Base-by-base conservation (phyloP, 2,113 vertebrate genomes). In the Rhagologus leucostigma region DNA sequence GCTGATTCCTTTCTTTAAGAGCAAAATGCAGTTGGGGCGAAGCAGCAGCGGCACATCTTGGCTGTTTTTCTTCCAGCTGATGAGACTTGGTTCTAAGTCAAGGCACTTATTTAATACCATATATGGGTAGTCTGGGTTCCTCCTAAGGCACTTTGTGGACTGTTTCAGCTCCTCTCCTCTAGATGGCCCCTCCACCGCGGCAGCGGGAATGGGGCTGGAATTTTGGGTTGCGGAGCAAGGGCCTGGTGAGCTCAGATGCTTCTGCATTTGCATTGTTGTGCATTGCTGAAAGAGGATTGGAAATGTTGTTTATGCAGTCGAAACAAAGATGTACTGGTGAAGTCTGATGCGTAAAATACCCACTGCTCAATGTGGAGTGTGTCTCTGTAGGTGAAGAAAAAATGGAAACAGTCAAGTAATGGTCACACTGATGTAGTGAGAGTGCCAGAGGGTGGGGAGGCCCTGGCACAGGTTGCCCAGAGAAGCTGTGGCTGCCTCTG, bases 161-260 rank as follows among this genome's bases (percentile, higher is more conserved):
- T 60, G 64, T 63, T 95, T 75, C 96, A 91, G 93, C 91, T 95
- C 81, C 19, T 93, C 89, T 96, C 96, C 96, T 97, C 96, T 97
- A 97, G 96, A 49, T 97, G 96, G 96, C 96, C 93, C 93, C 96
- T 95, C 88, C 71, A 59, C 26, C 80, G 67, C 89, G 0, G 83
- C 94, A 33, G 78, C 67, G 11, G 87, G 30, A 53, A 44, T 13
- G 59, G 44, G 68, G 76, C 80, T 86, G 86, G 32, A 62, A 56
- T 91, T 91, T 83, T 41, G 92, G 86, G 65, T 22, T 57, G 79
- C 16, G 8, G 70, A 93, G 78, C 59, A 6, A 5, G 73, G 71
- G 78, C 90, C 56, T 55, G 47, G 22, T 84, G 75, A 74, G 70
- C 88, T 77, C 79, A 35, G 55, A 69, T 55, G 79, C 87, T 62